A percentile compares a stretch with the other conserved stretches of the same genome.
Evolutionary conservation across 2,888 invertebrate species (phyloP).

Genomic region (Plebejus melissa): DNA sequence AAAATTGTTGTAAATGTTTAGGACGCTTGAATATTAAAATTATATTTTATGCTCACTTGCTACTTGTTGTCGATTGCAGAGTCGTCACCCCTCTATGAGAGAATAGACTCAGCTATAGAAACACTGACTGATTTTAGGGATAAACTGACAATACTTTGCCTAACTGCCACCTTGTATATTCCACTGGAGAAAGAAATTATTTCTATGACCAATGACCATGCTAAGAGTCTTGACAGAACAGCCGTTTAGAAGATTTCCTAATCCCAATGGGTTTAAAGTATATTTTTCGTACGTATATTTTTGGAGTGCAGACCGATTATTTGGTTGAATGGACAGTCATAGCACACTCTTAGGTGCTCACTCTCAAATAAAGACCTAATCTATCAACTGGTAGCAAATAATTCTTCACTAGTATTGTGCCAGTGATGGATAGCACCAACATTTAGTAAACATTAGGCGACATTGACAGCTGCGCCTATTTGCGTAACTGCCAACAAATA

Average conservation of each 20-base stretch:
- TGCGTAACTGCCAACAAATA: constrained; percentile 25
- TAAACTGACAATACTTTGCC: not conserved
- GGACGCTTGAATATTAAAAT: not conserved
- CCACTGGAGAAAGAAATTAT: no score
- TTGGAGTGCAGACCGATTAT: no score
- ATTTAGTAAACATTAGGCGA: constrained; percentile 23
- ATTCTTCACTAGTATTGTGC: not conserved
- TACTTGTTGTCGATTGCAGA: not conserved
- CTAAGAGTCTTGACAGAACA: no score
- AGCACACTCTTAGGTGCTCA: not conserved
- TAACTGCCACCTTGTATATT: no score
- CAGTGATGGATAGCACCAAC: not conserved
- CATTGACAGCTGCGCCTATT: constrained; percentile 26
- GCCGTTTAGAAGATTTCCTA: no score
- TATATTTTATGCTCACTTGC: not conserved
- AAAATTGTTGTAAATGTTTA: no score
- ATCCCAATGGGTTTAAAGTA: no score
- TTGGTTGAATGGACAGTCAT: no score
- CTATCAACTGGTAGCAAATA: not conserved
- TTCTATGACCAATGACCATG: no score
- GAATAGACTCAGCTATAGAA: not conserved
- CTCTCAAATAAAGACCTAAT: not conserved
- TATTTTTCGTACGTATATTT: no score
- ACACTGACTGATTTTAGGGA: not conserved
- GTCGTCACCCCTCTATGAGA: not conserved